Conservation (phyloP, 2,113 vertebrate genomes). For the Crocuta crocuta region DNA sequence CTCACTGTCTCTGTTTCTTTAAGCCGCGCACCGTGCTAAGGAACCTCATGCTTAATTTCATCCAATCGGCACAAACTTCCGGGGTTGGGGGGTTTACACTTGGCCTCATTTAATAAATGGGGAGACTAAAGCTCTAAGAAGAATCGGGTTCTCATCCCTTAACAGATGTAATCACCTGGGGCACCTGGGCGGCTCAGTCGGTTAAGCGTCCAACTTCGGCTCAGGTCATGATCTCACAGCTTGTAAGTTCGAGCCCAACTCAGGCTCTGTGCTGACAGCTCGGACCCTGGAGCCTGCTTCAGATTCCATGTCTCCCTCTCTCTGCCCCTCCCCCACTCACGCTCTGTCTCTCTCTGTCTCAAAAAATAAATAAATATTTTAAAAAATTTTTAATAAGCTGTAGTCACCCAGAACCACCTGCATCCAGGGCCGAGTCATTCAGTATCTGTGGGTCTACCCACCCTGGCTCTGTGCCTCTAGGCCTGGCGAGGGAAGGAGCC, state of each 20-base stretch:
- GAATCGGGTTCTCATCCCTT: background rate
- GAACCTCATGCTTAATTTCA: background rate
- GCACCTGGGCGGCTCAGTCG: too few species aligned
- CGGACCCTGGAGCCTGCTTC: too few species aligned
- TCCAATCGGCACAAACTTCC: background rate
- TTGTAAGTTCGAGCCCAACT: fast-evolving
- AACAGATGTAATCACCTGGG: background rate
- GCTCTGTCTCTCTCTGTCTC: too few species aligned
- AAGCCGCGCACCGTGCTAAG: background rate
- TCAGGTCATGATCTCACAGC: too few species aligned
- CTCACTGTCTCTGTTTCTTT: background rate
- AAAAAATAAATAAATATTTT: too few species aligned
- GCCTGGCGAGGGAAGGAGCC: fast-evolving
- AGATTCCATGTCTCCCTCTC: too few species aligned
- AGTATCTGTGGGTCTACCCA: background rate
- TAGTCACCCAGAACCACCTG: background rate
- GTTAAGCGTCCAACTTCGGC: too few species aligned
- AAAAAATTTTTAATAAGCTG: too few species aligned
- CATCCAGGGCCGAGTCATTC: background rate
- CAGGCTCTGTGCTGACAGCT: too few species aligned
- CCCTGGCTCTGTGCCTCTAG: background rate
- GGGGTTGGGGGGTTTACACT: background rate
- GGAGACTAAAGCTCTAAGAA: background rate
- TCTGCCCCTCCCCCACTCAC: too few species aligned
- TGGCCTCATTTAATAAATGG: background rate